Evolutionary conservation across 2,797 vertebrate genomes (phyloP).

Genomic region (Microctenopoma stevenorrisi): DNA sequence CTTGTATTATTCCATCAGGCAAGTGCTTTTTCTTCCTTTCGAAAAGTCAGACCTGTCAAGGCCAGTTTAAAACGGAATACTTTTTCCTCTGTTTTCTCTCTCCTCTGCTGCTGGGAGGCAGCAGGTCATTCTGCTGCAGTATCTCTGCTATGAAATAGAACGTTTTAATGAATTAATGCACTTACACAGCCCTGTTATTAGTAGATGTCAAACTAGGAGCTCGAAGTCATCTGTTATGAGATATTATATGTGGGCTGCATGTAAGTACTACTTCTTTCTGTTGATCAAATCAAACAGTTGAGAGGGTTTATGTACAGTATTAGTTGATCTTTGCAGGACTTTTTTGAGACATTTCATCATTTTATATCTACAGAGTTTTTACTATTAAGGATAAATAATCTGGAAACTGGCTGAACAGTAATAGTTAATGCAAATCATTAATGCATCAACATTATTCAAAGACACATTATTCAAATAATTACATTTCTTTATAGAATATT

Average conservation of each 20-base stretch:
- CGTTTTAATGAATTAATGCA: constrained; percentile 35
- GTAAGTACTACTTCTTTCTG: background rate
- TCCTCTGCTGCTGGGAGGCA: constrained; percentile 28
- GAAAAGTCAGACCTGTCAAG: constrained; percentile 67
- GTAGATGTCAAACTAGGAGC: constrained; percentile 21
- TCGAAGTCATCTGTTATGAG: constrained; percentile 9
- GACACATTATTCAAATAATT: too few relatives aligned
- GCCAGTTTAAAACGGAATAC: constrained; percentile 57
- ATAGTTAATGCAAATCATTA: background rate
- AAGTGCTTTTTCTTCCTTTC: constrained; percentile 63
- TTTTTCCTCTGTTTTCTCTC: constrained; percentile 41
- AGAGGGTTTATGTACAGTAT: too few relatives aligned
- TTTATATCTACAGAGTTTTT: background rate
- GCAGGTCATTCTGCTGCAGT: constrained; percentile 50
- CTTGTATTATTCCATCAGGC: constrained; percentile 58
- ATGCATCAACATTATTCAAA: too few relatives aligned
- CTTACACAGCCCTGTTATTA: constrained; percentile 30
- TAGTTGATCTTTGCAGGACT: too few relatives aligned
- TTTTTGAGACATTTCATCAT: too few relatives aligned
- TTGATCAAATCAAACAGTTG: background rate
- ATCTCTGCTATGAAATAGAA: constrained; percentile 37
- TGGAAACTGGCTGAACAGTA: background rate
- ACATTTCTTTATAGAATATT: background rate
- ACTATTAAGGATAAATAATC: background rate
- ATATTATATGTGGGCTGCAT: background rate